These are phyloP conservation scores for Henricia sp. DNA, from an alignment of 53 echinoderm and acorn worm species.

Conservation along the genomic window DNA sequence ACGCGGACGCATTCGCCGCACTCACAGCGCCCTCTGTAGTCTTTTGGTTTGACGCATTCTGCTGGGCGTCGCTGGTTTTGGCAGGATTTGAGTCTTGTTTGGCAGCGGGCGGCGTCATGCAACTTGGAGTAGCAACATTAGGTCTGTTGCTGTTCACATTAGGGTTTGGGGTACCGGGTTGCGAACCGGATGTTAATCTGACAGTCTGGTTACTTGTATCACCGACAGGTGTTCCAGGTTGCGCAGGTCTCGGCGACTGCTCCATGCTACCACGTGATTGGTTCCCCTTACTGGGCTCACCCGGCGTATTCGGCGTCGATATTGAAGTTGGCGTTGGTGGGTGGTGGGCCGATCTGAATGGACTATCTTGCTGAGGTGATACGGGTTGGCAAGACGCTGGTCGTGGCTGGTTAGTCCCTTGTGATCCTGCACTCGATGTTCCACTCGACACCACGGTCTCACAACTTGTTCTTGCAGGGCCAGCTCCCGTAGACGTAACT, in stretches of 20 bases:
- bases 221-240: constrained; percentile 86
- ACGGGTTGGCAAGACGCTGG: constrained; percentile 47
- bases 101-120: constrained; percentile 45
- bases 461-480: constrained; percentile 9
- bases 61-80: constrained; percentile 47
- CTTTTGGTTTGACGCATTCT: constrained; percentile 36
- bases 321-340: constrained; percentile 64
- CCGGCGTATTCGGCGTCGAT: constrained; percentile 51
- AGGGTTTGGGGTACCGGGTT: constrained; percentile 68
- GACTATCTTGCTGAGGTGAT: constrained; percentile 66
- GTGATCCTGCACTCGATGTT: constrained; percentile 13
- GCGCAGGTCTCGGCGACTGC: constrained; percentile 83
- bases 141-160: constrained; percentile 41
- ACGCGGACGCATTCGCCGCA: constrained; percentile 41
- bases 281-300: constrained; percentile 33
- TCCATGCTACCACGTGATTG: constrained; percentile 47
- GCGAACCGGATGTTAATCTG: constrained; percentile 51
- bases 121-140: constrained; percentile 48
- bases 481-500: constrained; percentile 23
- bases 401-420: constrained; percentile 45
- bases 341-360: constrained; percentile 50
- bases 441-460: constrained; percentile 9
- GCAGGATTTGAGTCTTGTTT: constrained; percentile 32
- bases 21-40: constrained; percentile 28
- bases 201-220: constrained; percentile 51